A percentile compares a stretch with the other conserved stretches of the same genome.
phyloP scores from a whole-genome alignment of 2,113 vertebrate genomes.

The Monarcha castaneiventris region DNA sequence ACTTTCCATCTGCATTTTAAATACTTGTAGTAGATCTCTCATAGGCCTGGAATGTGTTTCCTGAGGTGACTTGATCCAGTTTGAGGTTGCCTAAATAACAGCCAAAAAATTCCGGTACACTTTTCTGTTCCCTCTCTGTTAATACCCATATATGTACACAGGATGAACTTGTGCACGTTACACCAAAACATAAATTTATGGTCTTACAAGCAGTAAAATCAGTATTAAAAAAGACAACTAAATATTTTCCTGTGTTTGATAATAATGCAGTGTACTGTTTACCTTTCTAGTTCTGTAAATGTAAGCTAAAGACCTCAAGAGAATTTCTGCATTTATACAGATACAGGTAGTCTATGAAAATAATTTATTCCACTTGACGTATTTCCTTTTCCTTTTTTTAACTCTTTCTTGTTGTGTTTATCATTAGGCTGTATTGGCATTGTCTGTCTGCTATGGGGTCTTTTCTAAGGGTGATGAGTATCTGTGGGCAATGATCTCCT shows the following conservation, averaged over 20 bases:
- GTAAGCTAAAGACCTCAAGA: background rate
- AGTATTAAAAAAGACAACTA: background rate
- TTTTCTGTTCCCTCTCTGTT: background rate
- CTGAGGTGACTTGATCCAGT: constrained; percentile 12
- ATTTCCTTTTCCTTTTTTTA: background rate
- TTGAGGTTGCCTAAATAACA: background rate
- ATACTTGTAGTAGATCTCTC: background rate
- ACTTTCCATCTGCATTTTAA: constrained; percentile 47
- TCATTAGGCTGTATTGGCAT: background rate
- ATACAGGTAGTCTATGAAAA: background rate
- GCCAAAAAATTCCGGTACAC: background rate
- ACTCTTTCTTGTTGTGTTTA: background rate
- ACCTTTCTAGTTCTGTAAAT: background rate
- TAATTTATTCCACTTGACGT: background rate
- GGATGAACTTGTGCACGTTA: background rate
- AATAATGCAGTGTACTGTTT: background rate
- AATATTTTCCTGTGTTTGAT: background rate
- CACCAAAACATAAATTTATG: background rate
- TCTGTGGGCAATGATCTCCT: background rate
- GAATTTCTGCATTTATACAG: background rate
- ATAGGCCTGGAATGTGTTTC: constrained; percentile 16
- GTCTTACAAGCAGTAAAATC: background rate
- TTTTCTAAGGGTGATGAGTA: background rate
- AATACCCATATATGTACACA: background rate
- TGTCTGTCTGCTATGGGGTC: background rate